Conservation (phyloP, 2,888 invertebrate genomes). For the Charanyca ferruginea region DNA sequence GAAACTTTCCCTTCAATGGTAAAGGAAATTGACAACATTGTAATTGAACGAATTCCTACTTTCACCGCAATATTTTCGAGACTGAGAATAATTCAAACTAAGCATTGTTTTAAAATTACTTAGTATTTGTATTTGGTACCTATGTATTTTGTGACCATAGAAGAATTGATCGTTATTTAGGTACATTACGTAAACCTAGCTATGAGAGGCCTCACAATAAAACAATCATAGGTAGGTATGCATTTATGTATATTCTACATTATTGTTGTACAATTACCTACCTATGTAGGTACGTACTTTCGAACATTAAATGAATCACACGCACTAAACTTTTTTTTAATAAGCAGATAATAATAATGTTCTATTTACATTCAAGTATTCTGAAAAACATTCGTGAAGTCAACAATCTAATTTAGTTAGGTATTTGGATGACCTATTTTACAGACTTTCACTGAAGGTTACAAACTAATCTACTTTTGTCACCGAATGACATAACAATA, state of each 20-base stretch:
- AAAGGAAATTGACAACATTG: conserved; percentile 53
- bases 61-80: conserved; percentile 42
- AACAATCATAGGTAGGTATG: too few relatives aligned
- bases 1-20: conserved; percentile 57
- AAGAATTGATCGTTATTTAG: conserved; percentile 25
- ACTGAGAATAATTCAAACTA: background rate
- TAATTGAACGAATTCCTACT: conserved; percentile 42
- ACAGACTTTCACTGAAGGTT: conserved; percentile 54
- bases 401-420: conserved; percentile 26
- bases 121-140: conserved; percentile 15
- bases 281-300: background rate
- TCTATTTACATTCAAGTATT: background rate
- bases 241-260: too few relatives aligned
- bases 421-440: conserved; percentile 45
- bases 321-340: background rate
- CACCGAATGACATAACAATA: conserved; percentile 26
- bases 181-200: too few relatives aligned
- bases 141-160: conserved; percentile 35
- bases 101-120: conserved; percentile 42
- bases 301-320: background rate
- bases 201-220: too few relatives aligned
- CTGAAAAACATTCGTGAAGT: background rate
- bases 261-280: too few relatives aligned
- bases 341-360: background rate
- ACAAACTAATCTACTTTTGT: conserved; percentile 33